Conservation (phyloP, 2,888 invertebrate genomes). For the Hybos culiciformis region DNA sequence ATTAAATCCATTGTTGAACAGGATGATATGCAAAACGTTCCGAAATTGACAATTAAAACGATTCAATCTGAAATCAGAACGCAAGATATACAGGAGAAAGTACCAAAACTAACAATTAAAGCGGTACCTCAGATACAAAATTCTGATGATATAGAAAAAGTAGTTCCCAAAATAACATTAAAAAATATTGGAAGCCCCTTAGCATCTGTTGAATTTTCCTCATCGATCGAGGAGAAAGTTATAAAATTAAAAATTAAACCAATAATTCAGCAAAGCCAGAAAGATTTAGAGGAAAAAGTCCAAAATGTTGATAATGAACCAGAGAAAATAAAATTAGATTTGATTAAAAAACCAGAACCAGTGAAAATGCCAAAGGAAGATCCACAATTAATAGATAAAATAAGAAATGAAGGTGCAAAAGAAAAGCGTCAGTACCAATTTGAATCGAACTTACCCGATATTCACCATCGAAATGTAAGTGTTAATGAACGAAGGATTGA, state of each 20-base stretch:
- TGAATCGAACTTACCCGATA: no score
- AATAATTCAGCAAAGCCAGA: constrained; percentile 26
- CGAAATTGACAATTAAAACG: neutral
- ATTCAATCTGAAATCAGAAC: neutral
- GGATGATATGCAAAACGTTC: no score
- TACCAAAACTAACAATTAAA: constrained; percentile 27
- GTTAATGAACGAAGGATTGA: no score
- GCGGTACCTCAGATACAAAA: constrained; percentile 13
- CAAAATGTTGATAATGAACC: constrained; percentile 5
- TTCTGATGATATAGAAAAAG: constrained; percentile 21
- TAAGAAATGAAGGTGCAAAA: no score
- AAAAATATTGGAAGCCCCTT: constrained; percentile 30
- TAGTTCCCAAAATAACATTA: constrained; percentile 33
- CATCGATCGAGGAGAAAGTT: constrained; percentile 5
- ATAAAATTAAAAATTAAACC: constrained; percentile 38
- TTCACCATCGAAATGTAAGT: no score
- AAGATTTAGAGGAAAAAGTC: no score
- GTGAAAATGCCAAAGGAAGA: no score
- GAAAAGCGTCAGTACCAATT: no score
- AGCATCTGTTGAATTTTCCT: neutral
- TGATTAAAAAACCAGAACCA: no score
- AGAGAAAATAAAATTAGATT: no score
- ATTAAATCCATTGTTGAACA: constrained; percentile 20
- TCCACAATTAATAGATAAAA: no score
- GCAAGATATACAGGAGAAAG: constrained; percentile 16